Evolutionary conservation across 2,888 invertebrate species (phyloP), one percentile per base, ranked within the genome.

Genomic region (Microctonus aethiopoides): DNA sequence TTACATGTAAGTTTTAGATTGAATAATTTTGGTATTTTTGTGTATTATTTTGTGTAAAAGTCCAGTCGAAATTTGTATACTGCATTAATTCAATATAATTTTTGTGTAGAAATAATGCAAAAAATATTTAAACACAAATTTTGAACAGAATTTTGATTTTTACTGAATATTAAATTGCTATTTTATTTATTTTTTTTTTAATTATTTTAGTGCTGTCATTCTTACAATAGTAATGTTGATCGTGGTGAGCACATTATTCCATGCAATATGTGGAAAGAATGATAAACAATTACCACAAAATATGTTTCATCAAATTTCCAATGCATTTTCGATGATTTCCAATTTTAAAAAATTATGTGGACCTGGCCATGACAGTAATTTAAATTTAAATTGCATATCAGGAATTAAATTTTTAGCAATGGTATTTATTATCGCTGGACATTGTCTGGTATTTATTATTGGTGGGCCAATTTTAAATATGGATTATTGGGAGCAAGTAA

Each of bases 391-490:
- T 74, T 91, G 91, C 77, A 86, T 92, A 61, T 89, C 89, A 59
- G 92, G 92, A 0, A 90, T 93, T 46, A 92, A 92, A 79, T 89
- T 91, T 13, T 79, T 92, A 60, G 89, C 92, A 0, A 93, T 93
- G 93, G 74, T 89, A 0, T 88, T 92, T 60, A 92, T 93, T 60
- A 86, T 93, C 6, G 87, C 88, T 39, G 92, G 92, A 0, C 93
- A 93, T 80, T 90, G 91, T 0, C 87, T 92, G 39, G 85, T 92
- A 57, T 93, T 92, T 78, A 88, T 91, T 56, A 89, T 91, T 22
- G 90, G 91, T 78, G 92, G 93, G 63, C 93, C 93, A 0, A 89
- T 92, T 0, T 88, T 91, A 83, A 93, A 93, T 80, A 88, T 89
- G 13, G 88, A 89, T 72, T 92, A 91, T 79, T 90, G 89, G 87